phyloP scores from a whole-genome alignment of 2,113 vertebrate species.

The Calonectris borealis region DNA sequence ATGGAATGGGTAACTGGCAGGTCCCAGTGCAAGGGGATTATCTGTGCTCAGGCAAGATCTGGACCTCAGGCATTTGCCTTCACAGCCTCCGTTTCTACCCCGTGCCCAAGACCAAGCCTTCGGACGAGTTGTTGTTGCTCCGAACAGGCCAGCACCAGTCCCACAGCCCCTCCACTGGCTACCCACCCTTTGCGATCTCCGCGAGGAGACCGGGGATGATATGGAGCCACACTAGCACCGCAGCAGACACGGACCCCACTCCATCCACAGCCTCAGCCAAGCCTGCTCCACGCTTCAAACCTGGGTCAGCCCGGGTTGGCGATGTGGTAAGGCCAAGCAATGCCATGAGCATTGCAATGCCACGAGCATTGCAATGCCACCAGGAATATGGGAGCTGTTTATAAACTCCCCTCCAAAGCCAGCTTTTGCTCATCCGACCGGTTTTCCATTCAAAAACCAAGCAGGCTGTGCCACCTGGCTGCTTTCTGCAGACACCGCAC shows the following conservation, averaged over 20 bases:
- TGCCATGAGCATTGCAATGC: fast-evolving
- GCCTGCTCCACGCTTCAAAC: neutral
- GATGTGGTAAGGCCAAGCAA: neutral
- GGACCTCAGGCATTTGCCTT: neutral
- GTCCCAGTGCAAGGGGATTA: neutral
- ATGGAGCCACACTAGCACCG: fast-evolving
- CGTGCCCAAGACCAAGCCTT: neutral
- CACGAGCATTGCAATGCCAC: neutral
- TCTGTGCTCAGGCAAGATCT: neutral
- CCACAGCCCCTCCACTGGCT: neutral
- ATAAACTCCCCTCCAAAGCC: neutral
- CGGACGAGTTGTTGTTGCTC: fast-evolving
- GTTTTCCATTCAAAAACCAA: neutral
- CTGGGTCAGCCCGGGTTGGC: fast-evolving
- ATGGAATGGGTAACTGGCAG: neutral
- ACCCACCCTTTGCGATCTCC: neutral
- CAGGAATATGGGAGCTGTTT: neutral
- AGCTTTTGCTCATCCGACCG: fast-evolving
- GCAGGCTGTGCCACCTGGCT: constrained; percentile 34
- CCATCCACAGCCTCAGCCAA: neutral
- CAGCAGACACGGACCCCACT: fast-evolving
- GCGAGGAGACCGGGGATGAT: fast-evolving
- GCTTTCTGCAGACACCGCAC: neutral
- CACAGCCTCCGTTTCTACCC: neutral
- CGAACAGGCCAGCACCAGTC: neutral